Base-by-base conservation (phyloP, 2,113 vertebrate genomes). In the Peromyscus californicus region DNA sequence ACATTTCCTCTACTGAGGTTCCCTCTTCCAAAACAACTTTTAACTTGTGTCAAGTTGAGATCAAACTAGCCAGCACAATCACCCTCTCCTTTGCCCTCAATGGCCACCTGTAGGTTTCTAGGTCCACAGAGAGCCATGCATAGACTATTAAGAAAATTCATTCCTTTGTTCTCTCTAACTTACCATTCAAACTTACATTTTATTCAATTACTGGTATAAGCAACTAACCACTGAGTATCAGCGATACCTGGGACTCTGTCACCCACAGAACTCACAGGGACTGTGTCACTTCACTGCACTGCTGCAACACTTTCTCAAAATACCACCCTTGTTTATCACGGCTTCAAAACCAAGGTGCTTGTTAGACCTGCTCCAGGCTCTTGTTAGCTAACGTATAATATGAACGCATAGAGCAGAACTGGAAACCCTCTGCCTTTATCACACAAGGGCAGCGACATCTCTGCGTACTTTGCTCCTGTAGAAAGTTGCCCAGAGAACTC, bases 341-440 rank as follows among this genome's bases (percentile, higher is more conserved):
- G 45, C 42, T 76, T 94, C 89, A 96, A 86, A 97, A 92, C 42
- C 31, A 94, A 89, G 48, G 69, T 36, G 42, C 57, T 19, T 69
- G 42, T 29, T 85, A 91, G 87, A 61, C 29, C 80, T 94, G 78
- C 65, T n/a, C 70, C 69, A 76, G 51, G 26, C 54, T 94, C 79
- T 96, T 86, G 51, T 83, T 67, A 80, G 22, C 89, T 79, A 51
- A 75, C 17, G n/a, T 48, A 31, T 69, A 67, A 87, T 80, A 92
- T 90, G 89, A 51, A 84, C 36, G 5, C 65, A 54, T 1, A 11
- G 57, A 67, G 10, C 51, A 51, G 51, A 51, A 51, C 51, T 51
- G 51, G 51, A 51, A 51, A 51, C 51, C 51, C 51, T 51, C 51
- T 51, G 51, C 7, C 51, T 51, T 51, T 51, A 51, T 51, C 51